A percentile compares a stretch with the other conserved stretches of the same genome.
Conservation (phyloP, 2,113 vertebrate species). For the Python bivittatus region DNA sequence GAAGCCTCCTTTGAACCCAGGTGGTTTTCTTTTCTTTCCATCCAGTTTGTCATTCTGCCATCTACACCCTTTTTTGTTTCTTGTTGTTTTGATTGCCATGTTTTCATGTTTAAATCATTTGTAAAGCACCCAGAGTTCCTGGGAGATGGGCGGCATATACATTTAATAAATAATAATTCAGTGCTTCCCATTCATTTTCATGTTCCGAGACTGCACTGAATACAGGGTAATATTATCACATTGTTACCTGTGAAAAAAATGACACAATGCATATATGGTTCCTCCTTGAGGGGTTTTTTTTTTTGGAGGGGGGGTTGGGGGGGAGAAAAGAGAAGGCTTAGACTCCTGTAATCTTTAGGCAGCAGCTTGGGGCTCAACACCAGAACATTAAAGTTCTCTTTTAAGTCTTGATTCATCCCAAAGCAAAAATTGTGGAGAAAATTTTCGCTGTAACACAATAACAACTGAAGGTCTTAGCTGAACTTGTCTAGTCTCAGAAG, state of each 20-base stretch:
- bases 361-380: neutral
- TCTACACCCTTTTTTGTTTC: neutral
- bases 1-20: neutral
- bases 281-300: neutral
- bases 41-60: neutral
- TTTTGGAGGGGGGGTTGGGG: too few species aligned
- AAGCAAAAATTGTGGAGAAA: neutral
- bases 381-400: neutral
- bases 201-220: neutral
- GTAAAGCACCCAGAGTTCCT: neutral
- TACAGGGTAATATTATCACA: neutral
- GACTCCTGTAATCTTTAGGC: neutral
- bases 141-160: neutral
- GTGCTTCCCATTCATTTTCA: neutral
- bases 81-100: neutral
- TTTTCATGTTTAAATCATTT: neutral
- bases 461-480: neutral
- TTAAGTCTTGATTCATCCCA: neutral
- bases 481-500: neutral
- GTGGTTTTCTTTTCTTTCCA: neutral
- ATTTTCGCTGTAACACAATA: neutral
- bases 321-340: neutral
- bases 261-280: neutral
- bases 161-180: neutral
- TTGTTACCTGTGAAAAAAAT: neutral